Evolutionary conservation across 2,888 invertebrate genomes (phyloP).

Genomic region (Toxonevra muliebris): DNA sequence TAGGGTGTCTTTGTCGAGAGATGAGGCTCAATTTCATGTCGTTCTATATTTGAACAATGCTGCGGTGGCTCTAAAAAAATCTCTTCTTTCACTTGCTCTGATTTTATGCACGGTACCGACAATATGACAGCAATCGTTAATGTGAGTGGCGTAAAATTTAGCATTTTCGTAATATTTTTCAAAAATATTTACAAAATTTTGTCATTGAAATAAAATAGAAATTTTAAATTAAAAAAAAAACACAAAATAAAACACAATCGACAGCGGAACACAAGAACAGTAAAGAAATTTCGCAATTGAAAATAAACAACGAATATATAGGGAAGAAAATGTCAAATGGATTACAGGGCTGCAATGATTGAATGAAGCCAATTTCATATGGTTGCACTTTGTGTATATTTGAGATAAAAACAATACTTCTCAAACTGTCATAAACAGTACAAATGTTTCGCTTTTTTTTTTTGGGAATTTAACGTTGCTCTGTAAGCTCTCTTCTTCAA

Average conservation of each 20-base stretch:
- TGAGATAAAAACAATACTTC: not conserved
- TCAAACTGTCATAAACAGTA: no score
- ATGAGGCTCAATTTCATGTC: constrained; percentile 66
- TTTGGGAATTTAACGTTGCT: no score
- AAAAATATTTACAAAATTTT: constrained; percentile 42
- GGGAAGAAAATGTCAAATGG: constrained; percentile 14
- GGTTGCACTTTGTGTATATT: not conserved
- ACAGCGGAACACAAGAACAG: constrained; percentile 15
- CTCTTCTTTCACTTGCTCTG: not conserved
- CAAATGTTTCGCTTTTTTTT: no score
- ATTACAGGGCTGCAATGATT: not conserved
- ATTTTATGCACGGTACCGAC: not conserved
- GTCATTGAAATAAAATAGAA: constrained; percentile 41
- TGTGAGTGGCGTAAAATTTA: not conserved
- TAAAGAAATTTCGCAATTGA: constrained; percentile 15
- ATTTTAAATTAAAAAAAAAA: constrained; percentile 41
- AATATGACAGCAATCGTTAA: not conserved
- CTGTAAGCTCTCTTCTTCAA: no score
- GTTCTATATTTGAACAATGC: constrained; percentile 46
- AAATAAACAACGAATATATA: constrained; percentile 33
- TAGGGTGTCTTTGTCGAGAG: constrained; percentile 80
- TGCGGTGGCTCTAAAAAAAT: not conserved
- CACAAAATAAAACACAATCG: constrained; percentile 37
- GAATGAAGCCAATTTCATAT: no score
- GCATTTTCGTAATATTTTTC: constrained; percentile 24